These are phyloP conservation scores for Lepidochrysops patricia DNA, from an alignment of 2,888 invertebrate genomes.

Conservation along the genomic window DNA sequence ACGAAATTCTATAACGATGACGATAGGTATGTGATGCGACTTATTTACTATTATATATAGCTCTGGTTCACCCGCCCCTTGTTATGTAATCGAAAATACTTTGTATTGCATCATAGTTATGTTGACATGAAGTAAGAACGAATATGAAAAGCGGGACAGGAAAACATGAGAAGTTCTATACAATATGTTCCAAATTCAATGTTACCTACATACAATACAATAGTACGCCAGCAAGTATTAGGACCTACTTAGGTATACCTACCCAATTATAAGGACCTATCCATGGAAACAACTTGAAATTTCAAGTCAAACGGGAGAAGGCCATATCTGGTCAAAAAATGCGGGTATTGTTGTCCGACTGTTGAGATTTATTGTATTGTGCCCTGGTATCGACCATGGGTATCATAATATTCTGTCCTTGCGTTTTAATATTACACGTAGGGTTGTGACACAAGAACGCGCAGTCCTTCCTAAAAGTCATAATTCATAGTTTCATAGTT, in stretches of 20 bases:
- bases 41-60: not conserved
- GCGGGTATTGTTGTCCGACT: constrained; percentile 5
- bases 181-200: too few species aligned
- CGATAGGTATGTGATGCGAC: not conserved
- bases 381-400: constrained; percentile 25
- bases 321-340: not conserved
- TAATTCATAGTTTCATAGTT: too few species aligned
- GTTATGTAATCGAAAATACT: not conserved
- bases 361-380: not conserved
- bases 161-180: too few species aligned
- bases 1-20: constrained; percentile 3
- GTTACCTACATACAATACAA: too few species aligned
- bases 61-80: not conserved
- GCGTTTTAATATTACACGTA: constrained; percentile 35
- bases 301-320: not conserved
- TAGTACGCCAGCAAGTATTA: too few species aligned
- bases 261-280: too few species aligned
- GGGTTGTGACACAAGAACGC: too few species aligned
- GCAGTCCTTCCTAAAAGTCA: too few species aligned
- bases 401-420: constrained; percentile 38
- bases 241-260: too few species aligned
- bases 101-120: not conserved
- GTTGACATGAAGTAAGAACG: not conserved
- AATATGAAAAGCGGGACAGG: not conserved
- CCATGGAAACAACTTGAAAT: not conserved